phyloP scores from a whole-genome alignment of 2,113 vertebrate species.

The Bos javanicus region DNA sequence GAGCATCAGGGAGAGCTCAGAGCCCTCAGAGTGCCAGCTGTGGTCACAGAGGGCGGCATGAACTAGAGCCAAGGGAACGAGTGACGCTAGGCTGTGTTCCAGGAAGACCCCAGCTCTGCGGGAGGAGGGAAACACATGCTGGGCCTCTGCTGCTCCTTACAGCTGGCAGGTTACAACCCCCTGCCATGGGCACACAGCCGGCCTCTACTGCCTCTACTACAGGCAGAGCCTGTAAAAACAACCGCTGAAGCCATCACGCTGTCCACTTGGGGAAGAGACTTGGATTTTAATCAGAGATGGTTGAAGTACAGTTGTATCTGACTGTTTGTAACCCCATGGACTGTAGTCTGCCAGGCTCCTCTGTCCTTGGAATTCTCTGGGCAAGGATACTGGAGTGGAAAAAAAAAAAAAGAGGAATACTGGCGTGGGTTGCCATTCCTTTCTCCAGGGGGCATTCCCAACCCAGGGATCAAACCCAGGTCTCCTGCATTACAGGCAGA shows the following conservation, averaged over 20 bases:
- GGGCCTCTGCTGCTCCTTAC: background rate
- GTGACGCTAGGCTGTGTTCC: background rate
- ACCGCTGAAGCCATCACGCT: background rate
- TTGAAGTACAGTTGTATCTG: background rate
- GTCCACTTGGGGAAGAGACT: background rate
- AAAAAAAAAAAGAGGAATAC: background rate
- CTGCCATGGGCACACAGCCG: too few species aligned
- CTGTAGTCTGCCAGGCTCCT: background rate
- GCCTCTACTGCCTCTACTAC: too few species aligned
- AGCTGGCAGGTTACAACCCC: background rate
- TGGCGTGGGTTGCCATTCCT: background rate
- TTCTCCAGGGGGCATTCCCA: background rate
- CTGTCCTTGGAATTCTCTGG: background rate
- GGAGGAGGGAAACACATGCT: background rate
- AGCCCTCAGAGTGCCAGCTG: background rate
- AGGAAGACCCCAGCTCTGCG: background rate
- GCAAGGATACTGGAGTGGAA: background rate
- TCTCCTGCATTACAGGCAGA: background rate
- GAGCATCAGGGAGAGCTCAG: background rate
- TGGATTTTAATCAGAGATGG: background rate
- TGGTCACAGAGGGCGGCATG: background rate
- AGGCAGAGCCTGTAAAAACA: background rate
- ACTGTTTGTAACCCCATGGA: background rate
- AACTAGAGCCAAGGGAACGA: background rate
- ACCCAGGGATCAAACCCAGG: background rate